Base-by-base conservation (phyloP, 1,140 invertebrate species). In the Bombus huntii region DNA sequence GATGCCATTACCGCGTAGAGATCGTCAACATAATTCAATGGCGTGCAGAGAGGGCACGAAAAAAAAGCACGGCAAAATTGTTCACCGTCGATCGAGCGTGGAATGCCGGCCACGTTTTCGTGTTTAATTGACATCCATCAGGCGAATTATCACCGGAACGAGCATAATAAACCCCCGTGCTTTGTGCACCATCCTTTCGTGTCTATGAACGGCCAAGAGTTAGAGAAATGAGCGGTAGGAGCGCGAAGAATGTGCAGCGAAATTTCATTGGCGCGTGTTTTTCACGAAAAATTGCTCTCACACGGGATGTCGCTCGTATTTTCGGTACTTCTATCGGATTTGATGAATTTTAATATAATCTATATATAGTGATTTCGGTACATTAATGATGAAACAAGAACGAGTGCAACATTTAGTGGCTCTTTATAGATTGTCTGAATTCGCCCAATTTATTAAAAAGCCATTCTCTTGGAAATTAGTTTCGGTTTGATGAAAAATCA, bases 41-140 rank as follows among this genome's bases (percentile, higher is more conserved):
- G 25, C 34, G 53, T 28, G 75, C 13, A 25, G 34, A 37, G 25
- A 10, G 53, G 4, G 10, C 0, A 9, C 12, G 18, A 28, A 28
- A 57, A 84, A 79, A 71, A 68, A 47, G 68, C 76, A 13, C 53
- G 53, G 25, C 28, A 65, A 80, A 80, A 84, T 80, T 72, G 66
- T 80, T 84, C 83, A 57, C 70, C 53, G 53, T 53, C 18, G 76
- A 84, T 84, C 83, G 76, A 47, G 83, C 83, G 4, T 18, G 75
- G 82, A 71, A 79, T 84, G 65, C 66, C 39, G 39, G n/a, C 65
- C 53, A 79, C 82, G 66, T 79, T 84, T 84, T 22, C 75, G 66
- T 84, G 75, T 72, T 80, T 84, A 84, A 84, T 84, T 84, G 83
- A 80, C 76, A 72, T 80, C 53, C 83, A 62, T 84, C 83, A 79